These are phyloP conservation scores for Saccostrea cuccullata DNA, from an alignment of 1,140 invertebrate genomes.

Conservation along the genomic window DNA sequence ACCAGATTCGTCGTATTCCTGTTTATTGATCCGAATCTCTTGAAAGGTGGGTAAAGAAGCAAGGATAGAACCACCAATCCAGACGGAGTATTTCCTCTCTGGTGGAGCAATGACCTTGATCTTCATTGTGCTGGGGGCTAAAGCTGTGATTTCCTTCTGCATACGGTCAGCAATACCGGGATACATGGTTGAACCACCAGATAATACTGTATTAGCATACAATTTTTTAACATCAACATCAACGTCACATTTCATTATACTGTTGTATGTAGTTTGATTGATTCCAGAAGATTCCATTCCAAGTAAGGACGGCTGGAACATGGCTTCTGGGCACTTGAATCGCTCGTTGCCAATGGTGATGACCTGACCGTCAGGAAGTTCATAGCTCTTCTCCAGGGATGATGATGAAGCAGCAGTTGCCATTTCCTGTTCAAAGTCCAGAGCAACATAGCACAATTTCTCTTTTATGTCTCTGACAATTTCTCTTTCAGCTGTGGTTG, in stretches of 20 bases:
- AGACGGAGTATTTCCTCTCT: constrained; percentile 88
- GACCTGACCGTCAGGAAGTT: constrained; percentile 76
- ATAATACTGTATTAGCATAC: constrained; percentile 88
- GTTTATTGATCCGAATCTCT: constrained; percentile 92
- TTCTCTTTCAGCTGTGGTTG: constrained; percentile 84
- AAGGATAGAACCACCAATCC: constrained; percentile 79
- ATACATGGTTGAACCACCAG: constrained; percentile 90
- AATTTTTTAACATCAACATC: constrained; percentile 90
- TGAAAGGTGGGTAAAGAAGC: constrained; percentile 82
- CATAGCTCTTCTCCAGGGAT: constrained; percentile 73
- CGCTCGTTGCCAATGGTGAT: constrained; percentile 74
- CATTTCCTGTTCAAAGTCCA: constrained; percentile 90
- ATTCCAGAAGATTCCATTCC: constrained; percentile 74
- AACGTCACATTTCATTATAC: constrained; percentile 81
- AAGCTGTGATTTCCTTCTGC: constrained; percentile 83
- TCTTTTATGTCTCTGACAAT: constrained; percentile 7
- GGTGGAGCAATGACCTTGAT: constrained; percentile 92
- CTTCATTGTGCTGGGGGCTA: constrained; percentile 83
- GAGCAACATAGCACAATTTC: constrained; percentile 80
- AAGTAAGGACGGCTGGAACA: constrained; percentile 85
- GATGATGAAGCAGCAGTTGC: constrained; percentile 82
- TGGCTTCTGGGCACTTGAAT: constrained; percentile 76
- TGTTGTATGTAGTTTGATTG: constrained; percentile 89
- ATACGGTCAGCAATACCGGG: constrained; percentile 83
- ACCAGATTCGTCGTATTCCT: constrained; percentile 96